Conservation (phyloP, 2,797 vertebrate species). For the Urosaurus nigricauda region DNA sequence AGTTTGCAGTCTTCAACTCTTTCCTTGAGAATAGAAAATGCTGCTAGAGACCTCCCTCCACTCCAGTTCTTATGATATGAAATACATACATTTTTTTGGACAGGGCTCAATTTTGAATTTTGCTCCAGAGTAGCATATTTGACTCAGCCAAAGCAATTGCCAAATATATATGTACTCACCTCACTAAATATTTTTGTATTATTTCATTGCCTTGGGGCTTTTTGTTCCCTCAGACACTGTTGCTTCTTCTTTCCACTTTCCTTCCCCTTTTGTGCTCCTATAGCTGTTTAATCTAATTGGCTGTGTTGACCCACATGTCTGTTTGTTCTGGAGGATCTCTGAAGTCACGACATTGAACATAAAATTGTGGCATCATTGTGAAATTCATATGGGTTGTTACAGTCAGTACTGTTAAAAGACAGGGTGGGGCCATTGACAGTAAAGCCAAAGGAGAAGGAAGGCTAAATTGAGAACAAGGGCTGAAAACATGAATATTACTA, state of each 20-base stretch:
- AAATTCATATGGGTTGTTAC: neutral
- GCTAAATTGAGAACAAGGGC: neutral
- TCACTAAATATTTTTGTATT: neutral
- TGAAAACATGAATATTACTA: too few species aligned
- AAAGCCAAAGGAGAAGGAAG: neutral
- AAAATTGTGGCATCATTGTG: neutral
- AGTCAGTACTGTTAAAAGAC: neutral
- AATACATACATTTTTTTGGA: neutral
- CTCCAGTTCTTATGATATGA: neutral
- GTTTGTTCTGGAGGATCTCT: neutral
- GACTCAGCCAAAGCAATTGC: neutral
- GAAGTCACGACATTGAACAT: neutral
- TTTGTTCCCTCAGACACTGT: neutral
- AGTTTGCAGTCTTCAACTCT: neutral
- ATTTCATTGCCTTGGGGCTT: neutral
- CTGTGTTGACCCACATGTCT: neutral
- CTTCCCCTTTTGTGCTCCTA: neutral
- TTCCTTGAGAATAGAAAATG: neutral
- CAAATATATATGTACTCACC: neutral
- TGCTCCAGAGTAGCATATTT: neutral
- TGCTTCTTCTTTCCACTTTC: neutral
- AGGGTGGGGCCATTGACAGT: neutral
- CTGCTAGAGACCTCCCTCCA: neutral
- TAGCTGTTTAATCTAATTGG: neutral
- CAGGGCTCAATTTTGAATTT: neutral